Evolutionary conservation across 2,888 invertebrate species (phyloP), one percentile per base, ranked within the genome.

Genomic region (Dynastes maya): DNA sequence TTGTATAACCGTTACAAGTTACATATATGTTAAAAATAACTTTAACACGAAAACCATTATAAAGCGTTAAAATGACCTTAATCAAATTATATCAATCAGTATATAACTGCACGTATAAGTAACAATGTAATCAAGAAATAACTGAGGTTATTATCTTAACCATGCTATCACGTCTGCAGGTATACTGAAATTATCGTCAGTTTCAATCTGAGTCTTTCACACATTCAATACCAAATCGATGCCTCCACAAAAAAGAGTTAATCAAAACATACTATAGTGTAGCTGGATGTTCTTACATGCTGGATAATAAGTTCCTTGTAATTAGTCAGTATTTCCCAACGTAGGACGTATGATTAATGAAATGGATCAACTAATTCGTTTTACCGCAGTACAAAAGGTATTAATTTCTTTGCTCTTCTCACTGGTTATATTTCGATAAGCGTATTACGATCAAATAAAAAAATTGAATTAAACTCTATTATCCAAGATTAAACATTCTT

Each of bases 351-450:
- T 74, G 61, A 74, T 74, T 61, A 49, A 74, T 61, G 72, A 74
- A 74, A 61, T 74, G 45, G 71, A 71, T 71, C 72, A 74, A 74
- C 45, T 63, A 74, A 22, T 61, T 74, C 45, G 45, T 74, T 61
- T 61, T 45, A 74, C 61, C 13, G 22, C 13, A 49, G 16, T 45
- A 63, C 72, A 74, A 63, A 61, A 55, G 55, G 37, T 53, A 72
- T 58, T 72, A 61, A 74, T 71, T 71, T 71, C 13, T 61, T 27
- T 49, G 13, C 55, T 61, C 32, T 61, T 45, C 61, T 74, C 45
- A 45, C 6, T 68, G n/a, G 22, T 11, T n/a, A 72, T 61, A 58
- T 37, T 55, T 22, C 29, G 5, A 68, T 27, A 45, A 61, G 45
- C 13, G 72, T 45, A 61, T 22, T 61, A 40, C 45, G 72, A 45